These are phyloP conservation scores for Paragorgia papillata DNA, from an alignment of 92 coral and sea anemone genomes.

Conservation along the genomic window DNA sequence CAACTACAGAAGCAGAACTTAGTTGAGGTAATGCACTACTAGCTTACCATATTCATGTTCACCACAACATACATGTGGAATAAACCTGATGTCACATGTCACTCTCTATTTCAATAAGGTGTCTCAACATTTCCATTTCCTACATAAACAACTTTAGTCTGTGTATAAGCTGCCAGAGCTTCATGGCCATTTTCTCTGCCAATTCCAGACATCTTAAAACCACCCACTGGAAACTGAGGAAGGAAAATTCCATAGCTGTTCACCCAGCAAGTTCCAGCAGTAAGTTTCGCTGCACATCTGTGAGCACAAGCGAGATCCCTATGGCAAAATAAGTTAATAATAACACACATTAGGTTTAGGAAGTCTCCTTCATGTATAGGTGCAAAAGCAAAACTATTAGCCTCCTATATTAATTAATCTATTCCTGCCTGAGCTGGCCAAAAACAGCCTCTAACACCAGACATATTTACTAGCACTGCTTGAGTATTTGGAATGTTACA, in stretches of 20 bases:
- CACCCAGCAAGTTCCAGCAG: conserved; percentile 95
- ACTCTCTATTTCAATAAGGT: conserved; percentile 63
- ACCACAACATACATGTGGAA: too few species aligned
- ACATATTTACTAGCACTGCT: too few species aligned
- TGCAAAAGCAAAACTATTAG: too few species aligned
- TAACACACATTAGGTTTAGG: background rate
- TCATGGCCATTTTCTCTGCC: conserved; percentile 93
- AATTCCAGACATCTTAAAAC: conserved; percentile 95
- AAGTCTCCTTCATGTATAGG: too few species aligned
- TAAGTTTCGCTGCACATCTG: conserved; percentile 74
- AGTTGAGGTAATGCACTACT: too few species aligned
- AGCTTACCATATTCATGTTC: too few species aligned
- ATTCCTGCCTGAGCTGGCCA: too few species aligned
- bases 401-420: too few species aligned
- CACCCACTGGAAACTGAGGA: conserved; percentile 91
- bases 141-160: conserved; percentile 88
- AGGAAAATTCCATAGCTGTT: conserved; percentile 79
- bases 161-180: conserved; percentile 80
- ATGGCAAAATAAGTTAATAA: background rate
- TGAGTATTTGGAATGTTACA: too few species aligned
- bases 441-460: too few species aligned
- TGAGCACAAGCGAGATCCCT: conserved; percentile 91
- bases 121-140: conserved; percentile 91
- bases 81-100: too few species aligned
- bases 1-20: too few species aligned